Conservation (phyloP, 2,888 invertebrate species). For the Phyto melanocephala region DNA sequence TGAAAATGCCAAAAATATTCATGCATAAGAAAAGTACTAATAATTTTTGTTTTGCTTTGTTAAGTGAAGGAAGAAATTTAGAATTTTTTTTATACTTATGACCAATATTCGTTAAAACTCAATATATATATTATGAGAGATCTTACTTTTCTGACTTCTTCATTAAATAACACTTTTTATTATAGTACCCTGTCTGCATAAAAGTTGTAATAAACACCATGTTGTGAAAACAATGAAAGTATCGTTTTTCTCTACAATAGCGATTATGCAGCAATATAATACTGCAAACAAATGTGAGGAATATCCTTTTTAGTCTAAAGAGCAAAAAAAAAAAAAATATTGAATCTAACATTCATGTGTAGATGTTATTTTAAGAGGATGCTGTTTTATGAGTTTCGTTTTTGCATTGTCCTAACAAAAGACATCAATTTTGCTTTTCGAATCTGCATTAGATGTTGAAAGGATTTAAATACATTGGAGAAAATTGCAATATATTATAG, state of each 20-base stretch:
- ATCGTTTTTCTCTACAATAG: neutral
- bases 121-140: too few species aligned
- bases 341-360: neutral
- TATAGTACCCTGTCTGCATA: neutral
- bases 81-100: too few species aligned
- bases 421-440: neutral
- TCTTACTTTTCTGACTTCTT: too few species aligned
- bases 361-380: neutral
- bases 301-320: neutral
- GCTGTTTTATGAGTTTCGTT: neutral
- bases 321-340: neutral
- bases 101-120: too few species aligned
- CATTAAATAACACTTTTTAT: neutral
- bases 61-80: too few species aligned
- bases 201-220: neutral
- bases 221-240: neutral
- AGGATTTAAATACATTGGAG: constrained; percentile 5
- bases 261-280: constrained; percentile 4
- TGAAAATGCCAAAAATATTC: too few species aligned
- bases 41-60: too few species aligned
- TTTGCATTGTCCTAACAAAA: too few species aligned
- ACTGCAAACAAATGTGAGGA: neutral
- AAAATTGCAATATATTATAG: constrained; percentile 3
- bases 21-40: too few species aligned
- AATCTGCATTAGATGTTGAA: constrained; percentile 23